Base-by-base conservation (phyloP, 2,888 invertebrate species). In the Noctua janthe region DNA sequence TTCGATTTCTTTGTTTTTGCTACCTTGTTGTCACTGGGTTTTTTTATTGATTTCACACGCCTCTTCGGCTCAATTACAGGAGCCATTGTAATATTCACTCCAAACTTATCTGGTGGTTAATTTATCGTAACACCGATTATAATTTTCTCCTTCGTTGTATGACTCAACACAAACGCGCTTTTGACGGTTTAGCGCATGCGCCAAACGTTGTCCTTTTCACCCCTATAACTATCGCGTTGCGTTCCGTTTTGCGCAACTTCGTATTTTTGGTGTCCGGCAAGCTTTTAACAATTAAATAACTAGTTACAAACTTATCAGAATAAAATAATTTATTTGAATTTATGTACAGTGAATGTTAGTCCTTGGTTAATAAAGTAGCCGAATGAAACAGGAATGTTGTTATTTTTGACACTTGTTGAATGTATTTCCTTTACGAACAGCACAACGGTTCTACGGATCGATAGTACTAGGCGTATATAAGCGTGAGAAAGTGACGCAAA, bases 101-200 rank as follows among this genome's bases (percentile, higher is more conserved):
- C 0, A 54, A 4, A 17, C 39, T 2, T 64, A 69, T 47, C 20
- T 20, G 10, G 0, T n/a, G 3, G 6, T 39, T 0, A n/a, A 73
- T 43, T 56, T 35, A 73, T 64, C n/a, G 20, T 23, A 70, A 64
- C 72, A 69, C n/a, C n/a, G 59, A n/a, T 23, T 15, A 29, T 39
- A 54, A 71, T 69, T 79, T 62, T 69, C n/a, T 49, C 15, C 17
- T 39, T 35, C 10, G 47, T 51, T 29, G 43, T 54, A 17, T 54
- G 71, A 78, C 62, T 79, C 62, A 64, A 4, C 80, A 1, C 8
- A 73, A 59, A 43, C 15, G 5, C 39, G 39, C 0, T 20, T 29
- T 64, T 2, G n/a, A 79, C 29, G n/a, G 47, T 23, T 39, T 49
- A 47, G 62, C 83, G 83, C 83, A 83, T 83, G 83, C 83, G 83